Evolutionary conservation across 2,113 vertebrate species (phyloP), one percentile per base, ranked within the genome.

Genomic region (Nannospalax galili): DNA sequence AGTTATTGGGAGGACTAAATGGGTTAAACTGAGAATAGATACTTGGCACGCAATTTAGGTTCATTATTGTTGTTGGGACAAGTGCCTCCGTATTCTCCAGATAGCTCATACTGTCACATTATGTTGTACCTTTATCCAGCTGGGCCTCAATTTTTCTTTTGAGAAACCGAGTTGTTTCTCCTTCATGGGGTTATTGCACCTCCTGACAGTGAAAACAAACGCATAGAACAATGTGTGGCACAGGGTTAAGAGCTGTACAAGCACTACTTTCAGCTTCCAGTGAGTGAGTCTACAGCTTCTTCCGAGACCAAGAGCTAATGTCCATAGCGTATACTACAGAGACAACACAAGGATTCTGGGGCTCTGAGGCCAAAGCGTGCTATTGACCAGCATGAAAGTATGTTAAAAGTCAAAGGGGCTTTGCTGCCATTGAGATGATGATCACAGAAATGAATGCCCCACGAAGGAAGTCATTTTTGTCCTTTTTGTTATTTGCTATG

Each of bases 1-100:
- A 37, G 69, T 87, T 81, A 24, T 70, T 89, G 19, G 45, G 48
- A 92, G 26, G 81, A 92, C 60, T 80, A 69, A 88, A 58, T 92
- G 56, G 70, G 26, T 72, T 42, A 17, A 80, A 16, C 19, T 74
- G 48, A 90, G 64, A 70, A 75, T 5, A 60, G 22, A n/a, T 42
- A 24, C 20, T 81, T 79, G 56, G 40, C 16, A 86, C 26, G 67
- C 45, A 85, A 88, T 8, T 86, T 45, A 78, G 37, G 24, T 67
- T 91, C 69, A 22, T 81, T 48, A 74, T 30, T 77, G 73, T 22
- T 24, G 10, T 52, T 72, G 56, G 93, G 86, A 78, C 6, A 40
- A 65, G 56, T 32, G 20, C 20, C 37, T 75, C n/a, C 30, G 3
- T 26, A 15, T 40, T 20, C 7, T 84, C 60, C 60, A 84, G 32